Evolutionary conservation across 2,113 vertebrate species (phyloP), one percentile per base, ranked within the genome.

Genomic region (Micronycteris hirsuta): DNA sequence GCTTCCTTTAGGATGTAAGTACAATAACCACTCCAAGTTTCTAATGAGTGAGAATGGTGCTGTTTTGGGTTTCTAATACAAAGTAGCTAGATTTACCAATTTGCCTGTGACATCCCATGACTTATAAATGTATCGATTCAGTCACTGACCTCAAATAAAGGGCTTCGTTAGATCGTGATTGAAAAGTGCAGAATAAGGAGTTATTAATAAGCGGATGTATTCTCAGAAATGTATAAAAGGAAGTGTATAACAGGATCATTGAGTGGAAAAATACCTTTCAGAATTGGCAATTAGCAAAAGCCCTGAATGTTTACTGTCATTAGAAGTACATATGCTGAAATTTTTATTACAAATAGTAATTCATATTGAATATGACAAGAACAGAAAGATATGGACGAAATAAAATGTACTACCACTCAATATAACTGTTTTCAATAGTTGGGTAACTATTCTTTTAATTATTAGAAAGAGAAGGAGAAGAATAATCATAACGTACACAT

Each of bases 1-100:
- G 22, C 24, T 94, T 93, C 83, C n/a, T 84, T 90, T 74, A 56
- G 28, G 94, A 93, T 95, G 28, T 61, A 86, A 43, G 52, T 83
- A 63, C 28, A 45, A 61, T 80, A 78, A 95, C 91, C 80, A 86
- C 47, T 77, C 24, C 38, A 54, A 24, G 9, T 85, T 80, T 52
- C 49, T 91, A 70, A 96, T 45, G 33, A 83, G 47, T 1, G 16
- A 93, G 14, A 85, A 83, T 91, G 31, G 22, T 85, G 14, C 41
- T 86, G 24, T 78, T 36, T 94, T 49, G 33, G 5, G 70, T 24
- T 84, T 58, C 38, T 82, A 88, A 85, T 90, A 80, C 17, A 77
- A 84, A 68, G 58, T 63, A 86, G 4, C n/a, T 71, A 56, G 11
- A 47, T 85, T 82, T 87, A 54, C 14, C 41, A 49, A 2, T 77